Percentiles rank a stretch among this genome's conserved stretches.
These are phyloP conservation scores for Drosophila parvula DNA, from an alignment of 1,140 invertebrate species.

Conservation along the genomic window DNA sequence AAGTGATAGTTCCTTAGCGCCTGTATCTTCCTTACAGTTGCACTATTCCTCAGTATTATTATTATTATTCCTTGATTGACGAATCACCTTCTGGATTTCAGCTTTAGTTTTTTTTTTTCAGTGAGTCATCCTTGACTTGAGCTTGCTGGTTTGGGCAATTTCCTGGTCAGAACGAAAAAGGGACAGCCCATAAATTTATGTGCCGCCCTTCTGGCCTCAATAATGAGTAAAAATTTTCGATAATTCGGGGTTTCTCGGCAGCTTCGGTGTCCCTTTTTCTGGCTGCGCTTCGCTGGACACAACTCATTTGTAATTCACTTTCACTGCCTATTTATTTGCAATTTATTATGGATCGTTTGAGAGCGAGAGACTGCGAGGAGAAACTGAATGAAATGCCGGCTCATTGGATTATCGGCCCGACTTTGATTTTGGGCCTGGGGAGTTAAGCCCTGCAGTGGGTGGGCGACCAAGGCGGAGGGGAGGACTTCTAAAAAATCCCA, in stretches of 20 bases:
- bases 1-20: neutral
- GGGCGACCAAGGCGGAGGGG: neutral
- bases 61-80: neutral
- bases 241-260: constrained; percentile 65
- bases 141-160: constrained; percentile 45
- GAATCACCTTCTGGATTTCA: neutral
- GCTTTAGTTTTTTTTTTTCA: neutral
- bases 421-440: constrained; percentile 63
- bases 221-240: constrained; percentile 79
- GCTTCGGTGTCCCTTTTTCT: constrained; percentile 52
- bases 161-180: constrained; percentile 54
- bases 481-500: constrained; percentile 57
- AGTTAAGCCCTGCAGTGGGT: neutral
- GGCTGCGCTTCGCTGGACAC: constrained; percentile 45
- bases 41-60: neutral
- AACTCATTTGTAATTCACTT: constrained; percentile 78
- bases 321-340: constrained; percentile 67
- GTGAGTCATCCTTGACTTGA: constrained; percentile 10
- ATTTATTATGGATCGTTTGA: constrained; percentile 63
- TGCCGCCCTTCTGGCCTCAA: constrained; percentile 61
- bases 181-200: constrained; percentile 73
- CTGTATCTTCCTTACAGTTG: neutral
- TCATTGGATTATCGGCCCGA: constrained; percentile 72
- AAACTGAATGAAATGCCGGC: constrained; percentile 57
- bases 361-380: neutral